phyloP scores from a whole-genome alignment of 2,888 invertebrate species.

The Ochropleura leucogaster region DNA sequence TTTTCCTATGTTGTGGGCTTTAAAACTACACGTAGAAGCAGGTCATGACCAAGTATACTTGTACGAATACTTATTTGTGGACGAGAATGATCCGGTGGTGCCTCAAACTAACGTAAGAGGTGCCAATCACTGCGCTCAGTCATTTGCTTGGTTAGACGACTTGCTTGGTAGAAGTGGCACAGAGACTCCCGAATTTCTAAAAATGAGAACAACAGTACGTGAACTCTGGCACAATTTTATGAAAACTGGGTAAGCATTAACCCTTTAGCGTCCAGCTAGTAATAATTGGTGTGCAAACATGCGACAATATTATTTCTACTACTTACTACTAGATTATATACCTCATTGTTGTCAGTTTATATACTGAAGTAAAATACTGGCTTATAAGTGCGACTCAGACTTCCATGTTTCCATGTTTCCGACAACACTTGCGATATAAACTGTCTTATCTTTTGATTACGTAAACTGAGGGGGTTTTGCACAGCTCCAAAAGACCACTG shows the following conservation, averaged over 20 bases:
- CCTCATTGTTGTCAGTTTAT: no score
- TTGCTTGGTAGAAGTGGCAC: neutral
- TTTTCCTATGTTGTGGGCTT: conserved; percentile 68
- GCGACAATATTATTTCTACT: no score
- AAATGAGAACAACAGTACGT: neutral
- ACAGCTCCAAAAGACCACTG: no score
- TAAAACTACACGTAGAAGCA: conserved; percentile 68
- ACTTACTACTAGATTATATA: no score
- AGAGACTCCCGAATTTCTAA: conserved; percentile 25
- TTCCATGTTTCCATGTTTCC: no score
- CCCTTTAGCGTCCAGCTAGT: neutral
- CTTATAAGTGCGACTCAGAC: no score
- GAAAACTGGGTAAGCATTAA: conserved; percentile 24
- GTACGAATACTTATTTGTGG: conserved; percentile 75
- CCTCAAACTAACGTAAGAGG: conserved; percentile 68
- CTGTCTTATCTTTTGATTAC: no score
- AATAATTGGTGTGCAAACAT: no score
- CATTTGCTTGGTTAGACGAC: conserved; percentile 61
- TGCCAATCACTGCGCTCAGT: conserved; percentile 72
- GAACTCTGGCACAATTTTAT: conserved; percentile 13
- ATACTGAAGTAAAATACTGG: no score
- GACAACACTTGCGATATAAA: no score
- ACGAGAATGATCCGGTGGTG: conserved; percentile 63
- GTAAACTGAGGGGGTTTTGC: no score
- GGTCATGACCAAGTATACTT: conserved; percentile 76